Evolutionary conservation across 2,113 vertebrate genomes (phyloP).

Genomic region (Atractosteus spatula): DNA sequence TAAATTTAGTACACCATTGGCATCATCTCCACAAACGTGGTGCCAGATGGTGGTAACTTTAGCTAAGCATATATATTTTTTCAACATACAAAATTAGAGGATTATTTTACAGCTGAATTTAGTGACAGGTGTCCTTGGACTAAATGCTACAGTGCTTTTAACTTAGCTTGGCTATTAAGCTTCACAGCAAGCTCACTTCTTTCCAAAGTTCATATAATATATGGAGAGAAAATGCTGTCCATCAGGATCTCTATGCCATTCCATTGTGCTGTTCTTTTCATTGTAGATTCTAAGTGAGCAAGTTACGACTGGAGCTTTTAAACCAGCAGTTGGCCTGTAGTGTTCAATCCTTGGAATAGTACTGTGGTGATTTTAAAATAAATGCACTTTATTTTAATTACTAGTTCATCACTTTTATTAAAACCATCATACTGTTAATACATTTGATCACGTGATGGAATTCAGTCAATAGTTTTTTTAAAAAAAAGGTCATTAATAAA

Average conservation of each 20-base stretch:
- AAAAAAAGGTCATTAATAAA: too few relatives aligned
- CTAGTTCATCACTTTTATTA: too few relatives aligned
- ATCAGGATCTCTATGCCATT: background rate
- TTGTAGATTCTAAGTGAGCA: background rate
- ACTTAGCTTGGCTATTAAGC: background rate
- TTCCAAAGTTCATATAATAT: background rate
- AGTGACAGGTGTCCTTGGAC: conserved; percentile 1
- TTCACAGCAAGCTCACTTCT: background rate
- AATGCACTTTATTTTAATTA: too few relatives aligned
- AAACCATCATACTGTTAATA: too few relatives aligned
- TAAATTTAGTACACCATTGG: background rate
- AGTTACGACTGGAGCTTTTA: background rate
- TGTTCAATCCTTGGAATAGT: too few relatives aligned
- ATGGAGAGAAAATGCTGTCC: background rate
- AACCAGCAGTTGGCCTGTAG: background rate
- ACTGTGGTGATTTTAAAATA: too few relatives aligned
- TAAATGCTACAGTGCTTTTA: background rate
- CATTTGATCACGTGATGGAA: too few relatives aligned
- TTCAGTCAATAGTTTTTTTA: too few relatives aligned
- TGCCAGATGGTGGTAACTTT: background rate
- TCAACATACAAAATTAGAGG: background rate
- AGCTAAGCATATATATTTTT: too few relatives aligned
- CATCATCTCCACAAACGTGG: background rate
- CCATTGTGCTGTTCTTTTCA: conserved; percentile 1
- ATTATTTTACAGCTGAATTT: background rate